Evolutionary conservation across 2,113 vertebrate species (phyloP).

Genomic region (Saccopteryx leptura): DNA sequence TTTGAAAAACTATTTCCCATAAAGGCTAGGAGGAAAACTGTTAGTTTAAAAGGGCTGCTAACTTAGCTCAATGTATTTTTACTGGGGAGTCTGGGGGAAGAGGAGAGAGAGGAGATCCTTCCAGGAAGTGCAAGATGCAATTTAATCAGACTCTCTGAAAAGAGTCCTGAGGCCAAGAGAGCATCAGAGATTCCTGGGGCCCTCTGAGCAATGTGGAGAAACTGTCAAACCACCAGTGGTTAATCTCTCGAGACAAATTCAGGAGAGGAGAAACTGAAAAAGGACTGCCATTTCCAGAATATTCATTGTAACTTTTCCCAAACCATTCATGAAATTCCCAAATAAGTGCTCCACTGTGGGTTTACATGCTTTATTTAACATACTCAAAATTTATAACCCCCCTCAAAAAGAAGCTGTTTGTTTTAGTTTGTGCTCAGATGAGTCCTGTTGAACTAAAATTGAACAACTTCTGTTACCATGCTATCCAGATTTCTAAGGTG

Average conservation of each 20-base stretch:
- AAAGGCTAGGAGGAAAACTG: background rate
- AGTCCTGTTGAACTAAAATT: background rate
- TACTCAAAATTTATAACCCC: background rate
- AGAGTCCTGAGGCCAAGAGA: background rate
- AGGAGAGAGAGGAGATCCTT: background rate
- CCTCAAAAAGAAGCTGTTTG: background rate
- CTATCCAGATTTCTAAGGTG: conserved; percentile 5
- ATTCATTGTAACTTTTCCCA: background rate
- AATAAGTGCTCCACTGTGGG: conserved; percentile 1
- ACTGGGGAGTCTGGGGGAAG: background rate
- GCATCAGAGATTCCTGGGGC: background rate
- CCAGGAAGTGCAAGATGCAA: background rate
- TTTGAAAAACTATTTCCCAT: background rate
- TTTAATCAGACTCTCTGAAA: background rate
- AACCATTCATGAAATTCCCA: background rate
- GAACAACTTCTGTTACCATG: background rate
- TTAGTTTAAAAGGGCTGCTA: background rate
- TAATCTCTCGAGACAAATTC: background rate
- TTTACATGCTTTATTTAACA: background rate
- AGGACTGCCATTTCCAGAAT: background rate
- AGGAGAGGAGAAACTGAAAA: background rate
- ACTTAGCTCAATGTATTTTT: background rate
- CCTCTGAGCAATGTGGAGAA: background rate
- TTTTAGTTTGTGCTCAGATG: background rate
- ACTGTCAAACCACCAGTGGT: background rate